A percentile compares a stretch with the other conserved stretches of the same genome.
Evolutionary conservation across 1,140 invertebrate genomes (phyloP).

Genomic region (Atta texana): DNA sequence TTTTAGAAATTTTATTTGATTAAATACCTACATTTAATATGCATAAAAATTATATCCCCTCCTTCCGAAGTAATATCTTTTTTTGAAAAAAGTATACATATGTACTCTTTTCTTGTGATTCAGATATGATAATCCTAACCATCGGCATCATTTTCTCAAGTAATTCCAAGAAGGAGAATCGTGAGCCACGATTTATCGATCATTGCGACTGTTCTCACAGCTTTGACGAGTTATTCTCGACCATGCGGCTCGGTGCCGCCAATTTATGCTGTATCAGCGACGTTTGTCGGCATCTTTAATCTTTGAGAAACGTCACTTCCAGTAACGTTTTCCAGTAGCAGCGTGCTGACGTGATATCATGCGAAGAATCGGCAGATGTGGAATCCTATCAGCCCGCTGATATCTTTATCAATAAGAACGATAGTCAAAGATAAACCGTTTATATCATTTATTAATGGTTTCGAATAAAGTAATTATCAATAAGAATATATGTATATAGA

Average conservation of each 20-base stretch:
- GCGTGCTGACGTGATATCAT: conserved; percentile 2
- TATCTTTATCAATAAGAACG: not conserved
- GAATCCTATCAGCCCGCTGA: not conserved
- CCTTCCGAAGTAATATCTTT: too few species aligned
- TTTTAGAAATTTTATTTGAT: too few species aligned
- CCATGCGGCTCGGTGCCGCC: not conserved
- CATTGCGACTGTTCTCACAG: conserved; percentile 23
- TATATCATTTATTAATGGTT: conserved; percentile 14
- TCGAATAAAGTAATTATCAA: not conserved
- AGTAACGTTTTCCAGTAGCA: not conserved
- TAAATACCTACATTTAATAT: too few species aligned
- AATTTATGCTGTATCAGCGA: conserved; percentile 40
- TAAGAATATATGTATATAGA: not conserved
- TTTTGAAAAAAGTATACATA: too few species aligned
- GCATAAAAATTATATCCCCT: too few species aligned
- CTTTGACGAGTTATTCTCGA: conserved; percentile 7
- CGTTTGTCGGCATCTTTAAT: conserved; percentile 48
- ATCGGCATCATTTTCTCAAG: conserved; percentile 12
- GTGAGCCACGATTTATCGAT: conserved; percentile 53
- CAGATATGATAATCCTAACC: not conserved
- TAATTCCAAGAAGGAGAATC: conserved; percentile 34
- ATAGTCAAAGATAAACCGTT: not conserved
- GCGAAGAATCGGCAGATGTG: not conserved
- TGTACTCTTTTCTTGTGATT: too few species aligned
- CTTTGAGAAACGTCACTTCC: conserved; percentile 23